phyloP scores from a whole-genome alignment of 2,113 vertebrate genomes.

The Petromus typicus region DNA sequence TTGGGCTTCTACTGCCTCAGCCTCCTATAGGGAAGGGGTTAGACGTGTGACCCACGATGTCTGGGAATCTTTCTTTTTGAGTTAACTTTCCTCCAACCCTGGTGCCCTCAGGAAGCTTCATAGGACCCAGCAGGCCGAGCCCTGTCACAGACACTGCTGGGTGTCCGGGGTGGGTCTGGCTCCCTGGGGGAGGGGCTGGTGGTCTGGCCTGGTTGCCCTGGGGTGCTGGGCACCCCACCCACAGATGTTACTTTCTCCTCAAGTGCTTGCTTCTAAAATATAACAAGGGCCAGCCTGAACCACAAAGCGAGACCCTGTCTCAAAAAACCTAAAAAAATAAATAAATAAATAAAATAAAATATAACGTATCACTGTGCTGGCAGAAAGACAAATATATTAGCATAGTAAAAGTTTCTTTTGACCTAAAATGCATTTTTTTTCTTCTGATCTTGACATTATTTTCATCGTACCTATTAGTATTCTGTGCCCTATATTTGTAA shows the following conservation, averaged over 20 bases:
- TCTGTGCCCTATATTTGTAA: background rate
- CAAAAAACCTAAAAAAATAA: too few relatives aligned
- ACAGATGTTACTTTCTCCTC: background rate
- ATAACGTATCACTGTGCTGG: background rate
- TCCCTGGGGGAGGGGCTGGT: rapidly evolving
- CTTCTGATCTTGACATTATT: background rate
- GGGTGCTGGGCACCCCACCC: rapidly evolving
- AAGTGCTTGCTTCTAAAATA: background rate
- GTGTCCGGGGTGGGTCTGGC: rapidly evolving
- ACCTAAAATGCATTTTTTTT: background rate
- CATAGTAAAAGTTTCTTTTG: background rate
- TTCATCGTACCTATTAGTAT: background rate
- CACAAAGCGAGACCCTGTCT: too few relatives aligned
- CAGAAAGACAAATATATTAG: background rate
- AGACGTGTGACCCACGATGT: background rate
- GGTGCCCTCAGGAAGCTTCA: background rate
- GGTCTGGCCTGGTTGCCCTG: rapidly evolving
- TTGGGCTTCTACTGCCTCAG: background rate
- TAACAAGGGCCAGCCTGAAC: too few relatives aligned
- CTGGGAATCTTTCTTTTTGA: background rate
- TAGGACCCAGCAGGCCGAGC: background rate
- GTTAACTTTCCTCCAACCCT: background rate
- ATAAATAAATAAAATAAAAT: too few relatives aligned
- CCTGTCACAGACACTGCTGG: background rate
- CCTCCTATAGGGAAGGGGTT: background rate